Percentiles rank a stretch among this genome's conserved stretches.
phyloP scores from a whole-genome alignment of 2,888 invertebrate genomes.

The Hyppa rectilinea region DNA sequence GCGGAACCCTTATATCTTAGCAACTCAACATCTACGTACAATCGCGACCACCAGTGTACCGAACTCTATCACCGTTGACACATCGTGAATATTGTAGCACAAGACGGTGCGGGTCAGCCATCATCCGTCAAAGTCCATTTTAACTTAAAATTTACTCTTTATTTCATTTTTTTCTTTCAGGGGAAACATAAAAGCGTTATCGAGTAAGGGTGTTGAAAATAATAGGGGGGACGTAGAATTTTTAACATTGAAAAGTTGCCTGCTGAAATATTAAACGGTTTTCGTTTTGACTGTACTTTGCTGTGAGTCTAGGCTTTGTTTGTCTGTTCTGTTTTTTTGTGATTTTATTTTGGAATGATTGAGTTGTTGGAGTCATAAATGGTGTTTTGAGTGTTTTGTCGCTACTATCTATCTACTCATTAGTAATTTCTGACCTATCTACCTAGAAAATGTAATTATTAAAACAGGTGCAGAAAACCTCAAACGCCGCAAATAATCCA shows the following conservation, averaged over 20 bases:
- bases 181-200: slow-evolving; percentile 87
- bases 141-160: slow-evolving; percentile 87
- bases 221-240: slow-evolving; percentile 79
- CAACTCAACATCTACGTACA: slow-evolving; percentile 38
- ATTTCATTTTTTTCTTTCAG: slow-evolving; percentile 81
- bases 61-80: slow-evolving; percentile 78
- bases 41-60: slow-evolving; percentile 66
- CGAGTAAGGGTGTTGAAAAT: slow-evolving; percentile 83
- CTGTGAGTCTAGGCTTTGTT: slow-evolving; percentile 45
- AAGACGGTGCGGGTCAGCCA: slow-evolving; percentile 85
- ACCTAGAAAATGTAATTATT: too few species aligned
- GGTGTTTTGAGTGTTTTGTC: too few species aligned
- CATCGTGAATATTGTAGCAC: slow-evolving; percentile 83
- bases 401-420: background rate
- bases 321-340: background rate
- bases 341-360: background rate
- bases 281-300: slow-evolving; percentile 73
- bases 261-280: slow-evolving; percentile 81
- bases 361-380: background rate
- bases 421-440: background rate
- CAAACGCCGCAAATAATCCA: too few species aligned
- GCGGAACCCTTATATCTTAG: slow-evolving; percentile 35
- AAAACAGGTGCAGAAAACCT: too few species aligned
- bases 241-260: slow-evolving; percentile 86
- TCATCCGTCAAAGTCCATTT: slow-evolving; percentile 89